Conservation (phyloP, 2,888 invertebrate genomes). For the Ophion ellenae region DNA sequence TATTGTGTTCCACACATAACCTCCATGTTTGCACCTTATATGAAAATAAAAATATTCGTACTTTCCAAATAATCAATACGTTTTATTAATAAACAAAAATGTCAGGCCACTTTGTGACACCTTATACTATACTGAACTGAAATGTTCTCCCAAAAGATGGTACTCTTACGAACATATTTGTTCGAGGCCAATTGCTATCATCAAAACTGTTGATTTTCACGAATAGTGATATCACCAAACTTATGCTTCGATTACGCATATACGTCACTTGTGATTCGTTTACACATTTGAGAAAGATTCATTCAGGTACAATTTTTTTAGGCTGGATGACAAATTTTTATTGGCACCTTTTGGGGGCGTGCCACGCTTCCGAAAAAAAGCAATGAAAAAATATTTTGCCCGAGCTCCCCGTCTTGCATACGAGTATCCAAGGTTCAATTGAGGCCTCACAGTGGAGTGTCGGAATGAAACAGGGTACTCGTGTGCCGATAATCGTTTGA, state of each 20-base stretch:
- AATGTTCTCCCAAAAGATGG: background rate
- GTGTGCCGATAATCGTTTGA: constrained; percentile 47
- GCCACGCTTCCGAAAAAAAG: background rate
- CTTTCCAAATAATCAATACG: too few species aligned
- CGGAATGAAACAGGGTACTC: constrained; percentile 29
- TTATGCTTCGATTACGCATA: background rate
- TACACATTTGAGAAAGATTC: background rate
- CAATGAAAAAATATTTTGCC: background rate
- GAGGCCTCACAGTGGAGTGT: constrained; percentile 10
- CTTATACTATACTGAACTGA: background rate
- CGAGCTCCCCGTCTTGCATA: background rate
- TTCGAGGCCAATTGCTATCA: background rate
- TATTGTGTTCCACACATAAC: too few species aligned
- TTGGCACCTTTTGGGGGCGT: background rate
- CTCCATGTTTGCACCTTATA: too few species aligned
- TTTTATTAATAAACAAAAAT: too few species aligned
- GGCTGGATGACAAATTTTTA: background rate
- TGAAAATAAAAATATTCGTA: too few species aligned
- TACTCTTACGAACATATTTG: background rate
- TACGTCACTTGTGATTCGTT: background rate
- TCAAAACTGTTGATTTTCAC: background rate
- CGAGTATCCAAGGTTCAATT: constrained; percentile 15
- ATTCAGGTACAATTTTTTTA: background rate
- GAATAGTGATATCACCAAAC: background rate
- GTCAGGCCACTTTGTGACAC: too few species aligned